phyloP scores from a whole-genome alignment of 2,797 vertebrate species.

The Coranthus polyacanthus region DNA sequence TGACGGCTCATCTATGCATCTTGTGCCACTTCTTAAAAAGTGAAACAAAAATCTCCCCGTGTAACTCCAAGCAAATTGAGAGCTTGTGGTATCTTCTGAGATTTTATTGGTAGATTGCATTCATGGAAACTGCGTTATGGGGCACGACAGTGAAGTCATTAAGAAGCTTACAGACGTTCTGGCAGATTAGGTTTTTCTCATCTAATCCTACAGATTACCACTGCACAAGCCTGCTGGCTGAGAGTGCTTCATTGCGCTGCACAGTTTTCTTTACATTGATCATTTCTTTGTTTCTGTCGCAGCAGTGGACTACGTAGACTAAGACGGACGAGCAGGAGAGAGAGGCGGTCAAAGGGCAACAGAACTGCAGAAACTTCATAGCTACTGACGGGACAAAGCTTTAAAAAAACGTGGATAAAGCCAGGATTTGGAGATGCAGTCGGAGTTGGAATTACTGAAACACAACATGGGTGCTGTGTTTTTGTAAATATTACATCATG shows the following conservation, averaged over 20 bases:
- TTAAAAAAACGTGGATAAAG: slow-evolving; percentile 25
- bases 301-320: slow-evolving; percentile 37
- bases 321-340: slow-evolving; percentile 23
- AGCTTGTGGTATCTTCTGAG: slow-evolving; percentile 31
- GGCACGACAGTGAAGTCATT: slow-evolving; percentile 83
- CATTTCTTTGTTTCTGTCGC: slow-evolving; percentile 62
- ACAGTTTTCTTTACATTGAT: slow-evolving; percentile 77
- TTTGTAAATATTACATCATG: slow-evolving; percentile 57
- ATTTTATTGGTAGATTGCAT: slow-evolving; percentile 73
- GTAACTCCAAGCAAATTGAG: slow-evolving; percentile 33
- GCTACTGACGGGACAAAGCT: neutral
- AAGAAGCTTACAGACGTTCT: slow-evolving; percentile 87
- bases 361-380: slow-evolving; percentile 18
- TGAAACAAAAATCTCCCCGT: slow-evolving; percentile 28
- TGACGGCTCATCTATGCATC: neutral
- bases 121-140: slow-evolving; percentile 77
- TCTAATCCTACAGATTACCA: slow-evolving; percentile 88
- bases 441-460: slow-evolving; percentile 62
- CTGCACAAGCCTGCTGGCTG: slow-evolving; percentile 75
- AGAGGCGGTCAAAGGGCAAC: slow-evolving; percentile 59
- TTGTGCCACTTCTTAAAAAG: slow-evolving; percentile 34
- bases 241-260: slow-evolving; percentile 64
- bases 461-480: slow-evolving; percentile 48
- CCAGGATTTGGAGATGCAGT: slow-evolving; percentile 60
- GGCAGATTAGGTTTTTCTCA: slow-evolving; percentile 87